A percentile compares a stretch with the other conserved stretches of the same genome.
Conservation (phyloP, 2,113 vertebrate species). For the Chauna torquata region DNA sequence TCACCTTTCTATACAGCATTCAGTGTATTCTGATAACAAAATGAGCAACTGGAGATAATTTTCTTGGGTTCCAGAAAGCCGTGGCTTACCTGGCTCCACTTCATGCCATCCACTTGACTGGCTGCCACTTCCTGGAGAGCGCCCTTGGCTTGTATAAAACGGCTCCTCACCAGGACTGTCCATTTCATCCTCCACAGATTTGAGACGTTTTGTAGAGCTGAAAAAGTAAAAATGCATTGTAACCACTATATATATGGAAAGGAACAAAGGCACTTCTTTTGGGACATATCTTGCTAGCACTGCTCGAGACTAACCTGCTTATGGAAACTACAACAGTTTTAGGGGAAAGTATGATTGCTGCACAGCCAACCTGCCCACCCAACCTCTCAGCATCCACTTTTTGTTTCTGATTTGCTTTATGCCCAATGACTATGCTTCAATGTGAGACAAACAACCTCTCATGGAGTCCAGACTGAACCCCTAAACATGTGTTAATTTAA, state of each 20-base stretch:
- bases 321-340: not conserved
- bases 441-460: not conserved
- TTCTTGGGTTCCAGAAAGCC: not conserved
- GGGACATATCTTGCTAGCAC: not conserved
- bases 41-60: not conserved
- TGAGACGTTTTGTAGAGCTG: slow-evolving; percentile 98
- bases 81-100: slow-evolving; percentile 93
- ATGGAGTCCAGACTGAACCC: not conserved
- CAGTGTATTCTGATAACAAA: not conserved
- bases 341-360: not conserved
- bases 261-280: not conserved
- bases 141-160: slow-evolving; percentile 94
- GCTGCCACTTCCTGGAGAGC: slow-evolving; percentile 93
- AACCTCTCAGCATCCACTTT: not conserved
- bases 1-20: not conserved
- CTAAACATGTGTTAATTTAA: not conserved
- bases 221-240: not conserved
- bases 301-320: not conserved
- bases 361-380: not conserved
- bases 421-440: not conserved
- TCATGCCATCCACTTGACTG: slow-evolving; percentile 98
- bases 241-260: not conserved
- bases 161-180: slow-evolving; percentile 97
- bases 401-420: not conserved
- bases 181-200: slow-evolving; percentile 98